Percentiles rank a stretch among this genome's conserved stretches.
phyloP scores from a whole-genome alignment of 2,888 invertebrate genomes.

The Hirtodrosophila histrioides region DNA sequence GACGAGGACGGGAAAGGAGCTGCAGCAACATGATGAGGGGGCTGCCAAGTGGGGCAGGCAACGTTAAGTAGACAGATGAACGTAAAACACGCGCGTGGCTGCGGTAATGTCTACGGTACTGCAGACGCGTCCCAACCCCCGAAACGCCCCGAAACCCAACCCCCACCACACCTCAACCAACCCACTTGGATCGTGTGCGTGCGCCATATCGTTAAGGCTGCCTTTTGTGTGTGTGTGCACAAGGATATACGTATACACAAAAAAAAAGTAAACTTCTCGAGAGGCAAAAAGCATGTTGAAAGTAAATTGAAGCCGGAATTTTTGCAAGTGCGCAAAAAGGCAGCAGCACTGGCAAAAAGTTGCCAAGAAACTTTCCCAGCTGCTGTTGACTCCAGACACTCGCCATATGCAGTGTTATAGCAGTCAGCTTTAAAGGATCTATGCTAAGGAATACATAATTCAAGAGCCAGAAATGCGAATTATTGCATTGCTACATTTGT shows the following conservation, averaged over 20 bases:
- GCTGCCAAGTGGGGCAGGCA: conserved; percentile 26
- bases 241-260: conserved; percentile 28
- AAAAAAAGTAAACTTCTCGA: conserved; percentile 61
- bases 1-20: conserved; percentile 21
- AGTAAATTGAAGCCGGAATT: conserved; percentile 78
- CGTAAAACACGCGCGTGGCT: conserved; percentile 80
- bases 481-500: not conserved
- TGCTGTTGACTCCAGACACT: conserved; percentile 35
- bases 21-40: conserved; percentile 12
- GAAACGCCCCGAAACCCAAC: not conserved
- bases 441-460: conserved; percentile 21
- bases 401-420: conserved; percentile 41
- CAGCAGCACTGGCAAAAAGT: conserved; percentile 47
- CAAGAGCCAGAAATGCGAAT: conserved; percentile 1
- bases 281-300: conserved; percentile 75
- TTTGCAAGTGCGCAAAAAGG: conserved; percentile 65
- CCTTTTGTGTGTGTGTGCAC: conserved; percentile 18
- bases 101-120: conserved; percentile 75
- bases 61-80: conserved; percentile 80
- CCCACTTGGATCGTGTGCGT: conserved; percentile 55
- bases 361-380: conserved; percentile 55
- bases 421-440: conserved; percentile 49
- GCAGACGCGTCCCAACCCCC: conserved; percentile 45
- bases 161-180: not conserved
- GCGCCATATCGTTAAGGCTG: conserved; percentile 72